A percentile compares a stretch with the other conserved stretches of the same genome.
These are phyloP conservation scores for Serilophus lunatus DNA, from an alignment of 2,113 vertebrate species.

Conservation along the genomic window DNA sequence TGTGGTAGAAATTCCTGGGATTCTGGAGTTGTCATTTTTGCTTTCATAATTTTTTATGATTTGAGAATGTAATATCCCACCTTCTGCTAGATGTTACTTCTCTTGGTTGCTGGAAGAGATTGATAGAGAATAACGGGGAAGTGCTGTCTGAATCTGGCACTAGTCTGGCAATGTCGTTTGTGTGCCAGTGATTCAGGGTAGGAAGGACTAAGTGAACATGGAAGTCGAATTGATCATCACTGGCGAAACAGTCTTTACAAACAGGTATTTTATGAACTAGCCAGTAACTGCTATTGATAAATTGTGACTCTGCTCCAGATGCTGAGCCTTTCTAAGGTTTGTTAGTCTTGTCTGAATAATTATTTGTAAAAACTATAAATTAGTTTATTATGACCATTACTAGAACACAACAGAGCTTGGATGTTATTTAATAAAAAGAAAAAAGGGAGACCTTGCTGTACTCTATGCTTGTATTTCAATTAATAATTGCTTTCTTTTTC, in stretches of 20 bases:
- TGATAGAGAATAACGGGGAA: background rate
- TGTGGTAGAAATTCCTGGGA: background rate
- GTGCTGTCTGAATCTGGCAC: background rate
- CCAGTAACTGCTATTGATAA: background rate
- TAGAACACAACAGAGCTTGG: background rate
- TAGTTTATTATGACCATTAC: background rate
- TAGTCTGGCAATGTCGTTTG: background rate
- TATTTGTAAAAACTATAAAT: background rate
- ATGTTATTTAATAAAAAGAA: background rate
- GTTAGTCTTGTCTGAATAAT: background rate
- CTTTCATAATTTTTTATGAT: background rate
- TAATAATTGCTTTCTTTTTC: background rate
- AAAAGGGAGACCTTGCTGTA: background rate
- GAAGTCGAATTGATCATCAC: background rate
- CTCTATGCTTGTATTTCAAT: background rate
- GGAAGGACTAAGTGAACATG: background rate
- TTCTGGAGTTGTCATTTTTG: background rate
- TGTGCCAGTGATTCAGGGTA: background rate
- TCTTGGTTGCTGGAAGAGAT: background rate
- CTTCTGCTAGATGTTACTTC: background rate
- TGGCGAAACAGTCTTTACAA: background rate
- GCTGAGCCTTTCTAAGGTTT: background rate
- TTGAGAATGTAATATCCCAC: background rate
- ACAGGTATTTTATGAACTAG: background rate
- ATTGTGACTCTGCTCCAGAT: background rate